Evolutionary conservation across 1,140 invertebrate genomes (phyloP), one percentile per base, ranked within the genome.

Genomic region (Halesus radiatus): DNA sequence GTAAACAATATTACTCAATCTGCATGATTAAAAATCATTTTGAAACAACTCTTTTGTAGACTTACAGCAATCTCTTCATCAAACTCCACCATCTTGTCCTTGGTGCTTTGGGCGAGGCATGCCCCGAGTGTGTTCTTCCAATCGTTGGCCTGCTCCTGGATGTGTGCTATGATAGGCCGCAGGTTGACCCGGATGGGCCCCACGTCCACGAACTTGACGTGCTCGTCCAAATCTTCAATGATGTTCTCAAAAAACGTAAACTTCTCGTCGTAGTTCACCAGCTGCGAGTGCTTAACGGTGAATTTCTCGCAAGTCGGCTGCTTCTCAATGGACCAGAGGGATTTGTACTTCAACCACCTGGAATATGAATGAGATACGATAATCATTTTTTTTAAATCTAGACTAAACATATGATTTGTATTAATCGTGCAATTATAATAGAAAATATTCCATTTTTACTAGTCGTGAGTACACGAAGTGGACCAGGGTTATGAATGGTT

Each of bases 321-420:
- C 88, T 98, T 98, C 84, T 97, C 95, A 82, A 91, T 93, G 10
- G 92, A 91, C 96, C 96, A 98, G 4, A 98, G 88, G 86, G 92
- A 93, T 79, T 92, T 92, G 85, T 94, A 97, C 84, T 93, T 93
- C 78, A 92, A 92, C 94, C 95, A 97, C 83, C 92, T 93, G 79
- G 29, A 75, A 75, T 37, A 13, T 45, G 5, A 45, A 45, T 45
- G 32, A 7, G 32, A 32, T 7, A 32, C 7, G 32, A 32, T 32
- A 32, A 32, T n/a, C n/a, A n/a, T n/a, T n/a, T n/a, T n/a, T n/a
- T n/a, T n/a, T n/a, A n/a, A n/a, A n/a, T n/a, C n/a, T n/a, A n/a
- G n/a, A n/a, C n/a, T n/a, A n/a, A n/a, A n/a, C n/a, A n/a, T 29
- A 29, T 29, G 2, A 29, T 29, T 29, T 29, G 26, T 29, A 29